These are phyloP conservation scores for Heliconius charithonia DNA, from an alignment of 2,888 invertebrate genomes.

Conservation along the genomic window DNA sequence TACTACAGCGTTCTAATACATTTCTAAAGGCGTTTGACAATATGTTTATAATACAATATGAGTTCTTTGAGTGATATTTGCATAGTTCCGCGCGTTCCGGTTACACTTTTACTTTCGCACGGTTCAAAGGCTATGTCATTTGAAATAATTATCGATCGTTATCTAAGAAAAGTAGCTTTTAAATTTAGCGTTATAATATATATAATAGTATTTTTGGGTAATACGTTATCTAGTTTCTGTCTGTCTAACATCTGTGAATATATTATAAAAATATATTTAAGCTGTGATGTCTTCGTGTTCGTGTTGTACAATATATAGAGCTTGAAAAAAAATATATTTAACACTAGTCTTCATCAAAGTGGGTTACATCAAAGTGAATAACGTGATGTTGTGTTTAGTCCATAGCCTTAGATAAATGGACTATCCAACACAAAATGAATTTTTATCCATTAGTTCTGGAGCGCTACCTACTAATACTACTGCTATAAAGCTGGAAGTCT, in stretches of 20 bases:
- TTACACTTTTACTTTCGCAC: constrained; percentile 42
- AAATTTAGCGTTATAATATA: constrained; percentile 2
- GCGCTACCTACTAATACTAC: no score
- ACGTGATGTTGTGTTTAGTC: no score
- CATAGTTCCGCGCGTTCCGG: constrained; percentile 38
- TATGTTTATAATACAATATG: not conserved
- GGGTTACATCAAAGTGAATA: no score
- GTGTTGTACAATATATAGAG: not conserved
- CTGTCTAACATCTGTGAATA: not conserved
- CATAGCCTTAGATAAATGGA: no score
- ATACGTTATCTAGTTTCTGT: not conserved
- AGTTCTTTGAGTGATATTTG: constrained; percentile 28
- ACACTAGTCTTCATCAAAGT: no score
- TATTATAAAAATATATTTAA: not conserved
- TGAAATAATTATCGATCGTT: constrained; percentile 24
- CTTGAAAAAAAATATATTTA: no score
- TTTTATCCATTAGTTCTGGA: no score
- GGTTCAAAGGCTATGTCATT: constrained; percentile 44
- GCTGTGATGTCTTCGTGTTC: not conserved
- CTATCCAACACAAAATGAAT: no score
- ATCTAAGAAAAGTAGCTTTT: not conserved
- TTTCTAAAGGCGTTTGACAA: not conserved
- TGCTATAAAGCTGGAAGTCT: no score
- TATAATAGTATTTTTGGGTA: not conserved
- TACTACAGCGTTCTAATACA: not conserved